phyloP scores from a whole-genome alignment of 2,113 vertebrate genomes.

The Corythaeola cristata region DNA sequence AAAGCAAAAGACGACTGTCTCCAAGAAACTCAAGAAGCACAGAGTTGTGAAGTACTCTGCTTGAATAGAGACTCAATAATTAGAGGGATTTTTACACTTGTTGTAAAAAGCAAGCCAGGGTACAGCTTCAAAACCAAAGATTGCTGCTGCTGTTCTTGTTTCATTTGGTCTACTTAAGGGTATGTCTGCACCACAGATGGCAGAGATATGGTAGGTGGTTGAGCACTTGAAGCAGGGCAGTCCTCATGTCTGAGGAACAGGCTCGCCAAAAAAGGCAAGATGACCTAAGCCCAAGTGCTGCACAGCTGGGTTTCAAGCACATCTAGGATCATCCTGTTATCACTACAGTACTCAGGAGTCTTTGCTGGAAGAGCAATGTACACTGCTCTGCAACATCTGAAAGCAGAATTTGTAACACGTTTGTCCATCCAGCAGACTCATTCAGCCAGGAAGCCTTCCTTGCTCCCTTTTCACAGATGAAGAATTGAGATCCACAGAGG shows the following conservation, averaged over 20 bases:
- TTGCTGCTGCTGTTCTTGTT: neutral
- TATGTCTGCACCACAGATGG: too few relatives aligned
- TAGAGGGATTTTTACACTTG: neutral
- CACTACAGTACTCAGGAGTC: fast-evolving
- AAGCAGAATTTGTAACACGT: neutral
- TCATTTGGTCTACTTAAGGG: neutral
- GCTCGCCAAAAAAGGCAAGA: neutral
- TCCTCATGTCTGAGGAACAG: neutral
- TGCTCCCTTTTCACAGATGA: neutral
- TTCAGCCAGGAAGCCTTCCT: neutral
- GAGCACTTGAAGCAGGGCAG: neutral
- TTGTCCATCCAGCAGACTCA: neutral
- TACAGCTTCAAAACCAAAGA: neutral
- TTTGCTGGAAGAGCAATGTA: fast-evolving
- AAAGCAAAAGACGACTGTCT: neutral
- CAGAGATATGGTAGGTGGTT: fast-evolving
- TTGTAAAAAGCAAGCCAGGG: neutral
- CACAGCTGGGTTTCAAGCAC: neutral
- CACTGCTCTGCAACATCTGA: neutral
- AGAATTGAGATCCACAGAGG: neutral
- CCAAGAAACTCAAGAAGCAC: neutral
- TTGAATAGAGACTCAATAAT: neutral
- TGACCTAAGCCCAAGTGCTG: neutral
- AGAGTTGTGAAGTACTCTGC: neutral
- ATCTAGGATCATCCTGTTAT: neutral